These are phyloP conservation scores for Heliconius hewitsoni DNA, from an alignment of 1,140 invertebrate species.

Conservation along the genomic window DNA sequence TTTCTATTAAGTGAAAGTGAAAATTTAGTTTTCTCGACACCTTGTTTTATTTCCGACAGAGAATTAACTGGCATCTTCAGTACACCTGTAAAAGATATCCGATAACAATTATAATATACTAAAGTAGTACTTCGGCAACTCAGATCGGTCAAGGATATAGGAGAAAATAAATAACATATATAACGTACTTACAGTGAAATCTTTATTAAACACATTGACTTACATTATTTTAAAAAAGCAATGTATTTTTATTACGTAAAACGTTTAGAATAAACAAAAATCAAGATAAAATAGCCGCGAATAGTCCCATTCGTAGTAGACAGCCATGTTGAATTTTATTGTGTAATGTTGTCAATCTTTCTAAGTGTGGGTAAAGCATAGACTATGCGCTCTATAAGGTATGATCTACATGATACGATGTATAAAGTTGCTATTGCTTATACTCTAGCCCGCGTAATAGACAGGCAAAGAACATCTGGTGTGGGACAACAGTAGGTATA, in stretches of 20 bases:
- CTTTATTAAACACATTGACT: conserved; percentile 69
- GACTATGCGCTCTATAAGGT: conserved; percentile 11
- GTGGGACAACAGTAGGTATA: too few relatives aligned
- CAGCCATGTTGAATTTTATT: conserved; percentile 34
- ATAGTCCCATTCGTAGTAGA: conserved; percentile 56
- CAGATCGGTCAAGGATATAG: conserved; percentile 65
- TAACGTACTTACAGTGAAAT: conserved; percentile 64
- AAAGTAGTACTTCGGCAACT: conserved; percentile 47
- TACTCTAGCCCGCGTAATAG: too few relatives aligned
- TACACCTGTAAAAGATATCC: conserved; percentile 66
- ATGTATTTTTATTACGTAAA: conserved; percentile 53
- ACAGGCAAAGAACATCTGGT: too few relatives aligned
- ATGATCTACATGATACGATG: not conserved
- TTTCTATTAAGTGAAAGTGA: conserved; percentile 73
- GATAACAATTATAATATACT: conserved; percentile 46
- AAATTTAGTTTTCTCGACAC: conserved; percentile 72
- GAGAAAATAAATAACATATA: conserved; percentile 41
- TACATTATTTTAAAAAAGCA: conserved; percentile 73
- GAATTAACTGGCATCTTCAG: conserved; percentile 81
- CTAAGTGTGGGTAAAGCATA: conserved; percentile 26
- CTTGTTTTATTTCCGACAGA: conserved; percentile 73
- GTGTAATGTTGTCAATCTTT: conserved; percentile 27
- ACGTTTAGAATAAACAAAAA: conserved; percentile 58
- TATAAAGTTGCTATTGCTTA: too few relatives aligned
- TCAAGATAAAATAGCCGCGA: conserved; percentile 60